Base-by-base conservation (phyloP, 2,113 vertebrate species). In the Bombycilla garrulus region DNA sequence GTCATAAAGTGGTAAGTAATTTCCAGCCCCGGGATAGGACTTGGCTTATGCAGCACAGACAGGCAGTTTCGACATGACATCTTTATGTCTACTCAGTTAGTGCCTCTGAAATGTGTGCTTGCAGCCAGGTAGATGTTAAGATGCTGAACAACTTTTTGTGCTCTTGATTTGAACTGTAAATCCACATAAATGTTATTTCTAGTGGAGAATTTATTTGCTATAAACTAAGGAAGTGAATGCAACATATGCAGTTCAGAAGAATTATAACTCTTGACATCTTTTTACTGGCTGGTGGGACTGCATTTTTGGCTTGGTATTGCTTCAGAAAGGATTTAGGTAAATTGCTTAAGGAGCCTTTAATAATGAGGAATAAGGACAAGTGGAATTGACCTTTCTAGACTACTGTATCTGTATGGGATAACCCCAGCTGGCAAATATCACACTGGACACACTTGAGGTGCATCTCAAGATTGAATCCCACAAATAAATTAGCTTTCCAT, bases 311-410 rank as follows among this genome's bases (percentile, higher is more conserved):
- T 90, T 44, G 31, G 10, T 42, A 20, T 65, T 87, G 19, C 71
- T 94, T 90, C 74, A 76, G 66, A 92, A 90, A 76, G 29, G 28
- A 42, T 88, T 95, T 90, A 69, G 76, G 36, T 26, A 79, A 70
- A 38, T n/a, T 3, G 1, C 17, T 61, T 73, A 45, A 84, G 19
- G 29, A 40, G 1, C 4, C n/a, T 84, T 79, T 82, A 90, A 50
- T 47, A 86, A 70, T 14, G 20, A 86, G 25, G 40, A 42, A 61
- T 40, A 77, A 84, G 23, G 29, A 40, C 58, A 95, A 90, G 47
- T 66, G 86, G 64, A 92, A 73, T 66, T 83, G 86, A 81, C 65
- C 73, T 79, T 42, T 93, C 88, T 93, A 87, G 90, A 90, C 3
- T 0, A 15, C 11, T 81, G 7, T 31, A 51, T 70, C 26, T 69